Evolutionary conservation across 2,113 vertebrate genomes (phyloP).

Genomic region (Calyptommatus sinebrachiatus): DNA sequence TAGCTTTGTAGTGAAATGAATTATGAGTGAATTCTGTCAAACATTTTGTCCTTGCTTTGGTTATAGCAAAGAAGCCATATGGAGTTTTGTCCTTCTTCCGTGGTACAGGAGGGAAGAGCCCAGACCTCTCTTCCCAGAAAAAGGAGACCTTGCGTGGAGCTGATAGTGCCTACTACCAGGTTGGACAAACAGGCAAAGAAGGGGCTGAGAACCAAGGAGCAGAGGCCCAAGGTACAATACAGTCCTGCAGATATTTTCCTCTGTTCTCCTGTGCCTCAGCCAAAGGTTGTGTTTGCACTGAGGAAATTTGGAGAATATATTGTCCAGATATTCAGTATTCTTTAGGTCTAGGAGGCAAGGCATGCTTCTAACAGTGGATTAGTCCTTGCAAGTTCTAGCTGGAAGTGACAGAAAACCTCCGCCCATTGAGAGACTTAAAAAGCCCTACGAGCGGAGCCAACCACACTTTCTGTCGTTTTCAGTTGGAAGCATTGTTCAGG

Average conservation of each 20-base stretch:
- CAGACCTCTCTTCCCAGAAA: slow-evolving; percentile 78
- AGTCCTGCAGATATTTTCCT: too few relatives aligned
- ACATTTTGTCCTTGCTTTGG: slow-evolving; percentile 27
- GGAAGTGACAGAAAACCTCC: too few relatives aligned
- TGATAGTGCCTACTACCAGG: slow-evolving; percentile 81
- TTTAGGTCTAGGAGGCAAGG: too few relatives aligned
- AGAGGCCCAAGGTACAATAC: slow-evolving; percentile 71
- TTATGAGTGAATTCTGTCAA: too few relatives aligned
- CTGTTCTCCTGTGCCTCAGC: not conserved
- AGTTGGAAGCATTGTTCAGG: too few relatives aligned
- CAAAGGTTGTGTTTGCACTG: too few relatives aligned
- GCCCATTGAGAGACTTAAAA: too few relatives aligned
- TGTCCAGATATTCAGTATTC: too few relatives aligned
- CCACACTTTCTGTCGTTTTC: too few relatives aligned
- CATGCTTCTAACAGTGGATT: too few relatives aligned
- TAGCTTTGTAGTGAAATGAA: not conserved
- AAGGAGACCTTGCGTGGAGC: slow-evolving; percentile 82
- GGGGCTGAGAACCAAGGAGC: slow-evolving; percentile 73
- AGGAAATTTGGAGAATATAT: not conserved
- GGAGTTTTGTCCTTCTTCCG: slow-evolving; percentile 82
- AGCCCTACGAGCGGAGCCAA: too few relatives aligned
- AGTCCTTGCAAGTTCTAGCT: too few relatives aligned
- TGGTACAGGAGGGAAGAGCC: slow-evolving; percentile 79
- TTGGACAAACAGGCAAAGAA: slow-evolving; percentile 79
- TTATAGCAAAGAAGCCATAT: slow-evolving; percentile 78